Conservation (phyloP, 2,888 invertebrate species). For the Nemotelus pantherinus region DNA sequence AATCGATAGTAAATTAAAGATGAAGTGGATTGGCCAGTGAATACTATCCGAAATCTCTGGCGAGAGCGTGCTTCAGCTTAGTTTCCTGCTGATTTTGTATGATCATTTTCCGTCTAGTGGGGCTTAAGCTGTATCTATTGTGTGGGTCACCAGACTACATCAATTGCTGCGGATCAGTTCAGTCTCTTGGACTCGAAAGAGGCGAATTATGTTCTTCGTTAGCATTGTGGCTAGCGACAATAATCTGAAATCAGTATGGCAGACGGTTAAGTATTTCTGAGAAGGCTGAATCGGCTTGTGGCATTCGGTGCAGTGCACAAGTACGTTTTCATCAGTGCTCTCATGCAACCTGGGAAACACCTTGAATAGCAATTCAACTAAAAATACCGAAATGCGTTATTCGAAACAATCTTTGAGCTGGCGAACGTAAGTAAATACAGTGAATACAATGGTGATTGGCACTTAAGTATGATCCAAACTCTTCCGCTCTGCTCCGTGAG, state of each 20-base stretch:
- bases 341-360: slow-evolving; percentile 23
- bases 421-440: too few species aligned
- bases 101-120: slow-evolving; percentile 29
- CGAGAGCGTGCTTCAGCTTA: neutral
- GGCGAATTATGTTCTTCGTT: neutral
- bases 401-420: too few species aligned
- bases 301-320: slow-evolving; percentile 8
- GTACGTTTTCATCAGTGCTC: neutral
- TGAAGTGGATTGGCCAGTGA: slow-evolving; percentile 1
- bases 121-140: slow-evolving; percentile 1
- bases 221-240: neutral
- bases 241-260: neutral
- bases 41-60: neutral
- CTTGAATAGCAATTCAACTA: neutral
- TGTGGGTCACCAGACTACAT: neutral
- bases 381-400: neutral
- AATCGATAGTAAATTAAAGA: too few species aligned
- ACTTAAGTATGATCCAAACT: too few species aligned
- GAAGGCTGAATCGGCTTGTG: neutral
- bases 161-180: slow-evolving; percentile 23
- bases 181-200: too few species aligned
- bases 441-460: too few species aligned
- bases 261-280: slow-evolving; percentile 8
- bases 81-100: neutral
- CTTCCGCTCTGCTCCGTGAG: too few species aligned